A percentile compares a stretch with the other conserved stretches of the same genome.
Evolutionary conservation across 2,113 vertebrate species (phyloP).

Genomic region (Perca flavescens): DNA sequence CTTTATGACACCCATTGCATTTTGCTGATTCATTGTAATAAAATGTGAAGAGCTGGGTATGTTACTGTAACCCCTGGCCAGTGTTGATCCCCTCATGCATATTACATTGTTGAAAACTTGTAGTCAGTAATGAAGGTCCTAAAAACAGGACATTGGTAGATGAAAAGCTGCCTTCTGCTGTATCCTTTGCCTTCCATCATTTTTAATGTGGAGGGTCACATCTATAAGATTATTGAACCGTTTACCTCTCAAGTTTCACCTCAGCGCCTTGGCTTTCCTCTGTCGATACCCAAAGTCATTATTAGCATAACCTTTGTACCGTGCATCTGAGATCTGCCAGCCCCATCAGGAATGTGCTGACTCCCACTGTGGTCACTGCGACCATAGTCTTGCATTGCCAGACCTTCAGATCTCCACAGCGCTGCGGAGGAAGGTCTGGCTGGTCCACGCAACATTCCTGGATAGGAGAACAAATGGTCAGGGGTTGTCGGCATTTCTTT

Average conservation of each 20-base stretch:
- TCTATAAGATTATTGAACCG: conserved; percentile 35
- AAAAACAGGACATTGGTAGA: conserved; percentile 10
- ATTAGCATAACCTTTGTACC: conserved; percentile 49
- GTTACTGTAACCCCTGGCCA: conserved; percentile 7
- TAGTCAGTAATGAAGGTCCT: conserved; percentile 25
- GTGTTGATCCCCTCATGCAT: conserved; percentile 17
- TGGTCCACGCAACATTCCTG: too few relatives aligned
- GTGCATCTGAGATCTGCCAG: conserved; percentile 20
- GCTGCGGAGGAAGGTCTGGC: too few relatives aligned
- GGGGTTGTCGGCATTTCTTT: too few relatives aligned
- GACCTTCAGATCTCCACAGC: too few relatives aligned
- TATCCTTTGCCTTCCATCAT: conserved; percentile 13
- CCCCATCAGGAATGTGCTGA: conserved; percentile 14
- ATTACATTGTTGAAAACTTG: neutral
- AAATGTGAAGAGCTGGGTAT: conserved; percentile 19
- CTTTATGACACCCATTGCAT: neutral
- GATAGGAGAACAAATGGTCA: too few relatives aligned
- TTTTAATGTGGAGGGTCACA: conserved; percentile 33
- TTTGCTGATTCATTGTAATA: conserved; percentile 29
- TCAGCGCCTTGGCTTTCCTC: conserved; percentile 13
- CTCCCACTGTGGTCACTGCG: neutral
- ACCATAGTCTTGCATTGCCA: neutral
- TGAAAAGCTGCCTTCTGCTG: conserved; percentile 25
- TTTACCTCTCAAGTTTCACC: conserved; percentile 31
- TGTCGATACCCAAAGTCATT: conserved; percentile 42